Evolutionary conservation across 92 coral and sea anemone genomes (phyloP).

Genomic region (Pocillopora grandis): DNA sequence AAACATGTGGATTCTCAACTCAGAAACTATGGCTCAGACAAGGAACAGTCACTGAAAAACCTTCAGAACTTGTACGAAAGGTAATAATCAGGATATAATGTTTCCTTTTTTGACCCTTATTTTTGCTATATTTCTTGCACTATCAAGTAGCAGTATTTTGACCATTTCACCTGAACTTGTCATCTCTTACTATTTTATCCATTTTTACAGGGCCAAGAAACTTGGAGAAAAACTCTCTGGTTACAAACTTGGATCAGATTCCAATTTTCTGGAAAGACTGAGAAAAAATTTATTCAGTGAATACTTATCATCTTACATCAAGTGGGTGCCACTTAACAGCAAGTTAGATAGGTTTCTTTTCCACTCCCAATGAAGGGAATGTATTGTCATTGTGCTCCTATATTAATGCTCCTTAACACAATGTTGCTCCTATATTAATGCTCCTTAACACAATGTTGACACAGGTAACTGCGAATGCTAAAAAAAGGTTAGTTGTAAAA

Average conservation of each 20-base stretch:
- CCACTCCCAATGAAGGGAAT: no score
- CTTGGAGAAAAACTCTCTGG: conserved; percentile 84
- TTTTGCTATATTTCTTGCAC: no score
- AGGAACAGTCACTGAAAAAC: conserved; percentile 93
- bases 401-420: no score
- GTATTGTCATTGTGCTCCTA: no score
- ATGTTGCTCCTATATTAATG: no score
- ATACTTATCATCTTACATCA: conserved; percentile 71
- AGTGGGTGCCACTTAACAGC: conserved; percentile 49
- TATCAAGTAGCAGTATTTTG: no score
- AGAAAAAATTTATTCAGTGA: conserved; percentile 86
- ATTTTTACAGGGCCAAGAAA: conserved; percentile 76
- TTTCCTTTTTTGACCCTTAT: no score
- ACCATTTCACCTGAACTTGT: not conserved
- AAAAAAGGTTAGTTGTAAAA: no score
- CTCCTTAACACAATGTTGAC: no score
- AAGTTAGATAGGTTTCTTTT: not conserved
- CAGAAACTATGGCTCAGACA: conserved; percentile 72
- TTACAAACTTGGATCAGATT: conserved; percentile 97
- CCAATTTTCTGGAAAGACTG: conserved; percentile 89
- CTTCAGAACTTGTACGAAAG: conserved; percentile 81
- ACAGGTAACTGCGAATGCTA: no score
- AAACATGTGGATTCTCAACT: conserved; percentile 76
- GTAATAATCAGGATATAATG: conserved; percentile 23
- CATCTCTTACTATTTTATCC: not conserved